Evolutionary conservation across 37 sponge, comb jelly and placozoan species (phyloP).

Genomic region (Agelas oroides): DNA sequence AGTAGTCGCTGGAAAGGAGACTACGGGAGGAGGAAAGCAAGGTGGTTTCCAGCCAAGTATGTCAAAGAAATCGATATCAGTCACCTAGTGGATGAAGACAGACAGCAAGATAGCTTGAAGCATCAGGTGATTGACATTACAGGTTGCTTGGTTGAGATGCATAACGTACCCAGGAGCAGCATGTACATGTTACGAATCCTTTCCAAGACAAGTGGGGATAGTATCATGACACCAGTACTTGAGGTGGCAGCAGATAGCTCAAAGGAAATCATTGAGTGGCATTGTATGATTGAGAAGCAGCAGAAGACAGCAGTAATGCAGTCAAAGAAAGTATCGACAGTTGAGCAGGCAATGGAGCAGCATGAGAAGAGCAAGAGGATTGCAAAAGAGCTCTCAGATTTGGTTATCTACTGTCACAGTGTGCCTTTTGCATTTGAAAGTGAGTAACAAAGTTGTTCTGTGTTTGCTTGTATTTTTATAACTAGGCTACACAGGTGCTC

Average conservation of each 20-base stretch:
- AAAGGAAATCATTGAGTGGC: conserved; percentile 73
- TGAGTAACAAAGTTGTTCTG: conserved; percentile 23
- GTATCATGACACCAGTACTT: conserved; percentile 18
- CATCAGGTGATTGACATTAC: conserved; percentile 80
- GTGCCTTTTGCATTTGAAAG: conserved; percentile 81
- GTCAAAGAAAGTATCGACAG: conserved; percentile 7
- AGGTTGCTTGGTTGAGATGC: conserved; percentile 52
- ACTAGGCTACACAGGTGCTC: no score
- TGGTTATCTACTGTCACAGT: conserved; percentile 91
- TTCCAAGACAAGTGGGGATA: conserved; percentile 27
- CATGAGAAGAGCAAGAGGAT: conserved; percentile 65
- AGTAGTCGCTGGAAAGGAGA: conserved; percentile 87
- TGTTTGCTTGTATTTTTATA: not conserved
- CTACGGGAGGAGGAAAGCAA: conserved; percentile 60
- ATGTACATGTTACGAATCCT: conserved; percentile 53
- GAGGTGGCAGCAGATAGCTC: conserved; percentile 72
- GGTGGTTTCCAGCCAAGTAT: conserved; percentile 89
- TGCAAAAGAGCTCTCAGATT: conserved; percentile 90
- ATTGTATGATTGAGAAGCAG: conserved; percentile 53
- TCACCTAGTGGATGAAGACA: conserved; percentile 49
- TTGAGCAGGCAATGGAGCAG: conserved; percentile 47
- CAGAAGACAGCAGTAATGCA: conserved; percentile 10
- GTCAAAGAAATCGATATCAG: conserved; percentile 80
- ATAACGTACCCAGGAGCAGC: conserved; percentile 42
- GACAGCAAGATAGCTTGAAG: conserved; percentile 74